A percentile compares a stretch with the other conserved stretches of the same genome.
phyloP scores from a whole-genome alignment of 1,140 invertebrate genomes.

The Aphis craccivora region DNA sequence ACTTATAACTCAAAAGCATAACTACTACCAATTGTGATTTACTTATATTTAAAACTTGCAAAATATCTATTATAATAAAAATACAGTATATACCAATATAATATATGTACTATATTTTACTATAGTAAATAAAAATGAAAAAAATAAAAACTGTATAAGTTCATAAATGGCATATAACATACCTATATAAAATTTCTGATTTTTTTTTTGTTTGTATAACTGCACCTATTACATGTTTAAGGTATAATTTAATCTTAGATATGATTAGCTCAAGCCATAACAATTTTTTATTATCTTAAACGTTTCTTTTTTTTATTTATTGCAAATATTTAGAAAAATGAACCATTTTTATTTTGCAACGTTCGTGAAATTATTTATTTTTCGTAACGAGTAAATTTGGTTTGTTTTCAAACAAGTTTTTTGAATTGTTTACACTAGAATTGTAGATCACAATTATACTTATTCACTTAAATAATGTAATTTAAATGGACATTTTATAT shows the following conservation, averaged over 20 bases:
- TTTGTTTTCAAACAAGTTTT: no score
- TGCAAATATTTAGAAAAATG: no score
- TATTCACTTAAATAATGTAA: no score
- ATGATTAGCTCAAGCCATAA: background rate
- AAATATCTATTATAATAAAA: background rate
- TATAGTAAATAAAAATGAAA: background rate
- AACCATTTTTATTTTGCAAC: background rate
- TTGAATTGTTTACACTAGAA: no score
- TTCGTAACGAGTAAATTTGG: no score
- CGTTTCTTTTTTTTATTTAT: background rate
- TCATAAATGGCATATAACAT: background rate
- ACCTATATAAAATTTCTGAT: background rate
- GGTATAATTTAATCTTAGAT: background rate
- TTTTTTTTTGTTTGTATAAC: background rate
- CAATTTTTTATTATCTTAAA: background rate
- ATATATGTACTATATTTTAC: background rate
- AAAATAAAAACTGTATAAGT: background rate
- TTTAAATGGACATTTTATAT: background rate
- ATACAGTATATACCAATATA: background rate
- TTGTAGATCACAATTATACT: background rate
- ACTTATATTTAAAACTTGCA: background rate
- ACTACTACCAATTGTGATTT: background rate
- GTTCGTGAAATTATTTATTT: background rate
- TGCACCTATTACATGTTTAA: background rate
- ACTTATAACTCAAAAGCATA: no score